Percentiles rank a stretch among this genome's conserved stretches.
Evolutionary conservation across 2,888 invertebrate species (phyloP).

Genomic region (Listrodromus nycthemerus): DNA sequence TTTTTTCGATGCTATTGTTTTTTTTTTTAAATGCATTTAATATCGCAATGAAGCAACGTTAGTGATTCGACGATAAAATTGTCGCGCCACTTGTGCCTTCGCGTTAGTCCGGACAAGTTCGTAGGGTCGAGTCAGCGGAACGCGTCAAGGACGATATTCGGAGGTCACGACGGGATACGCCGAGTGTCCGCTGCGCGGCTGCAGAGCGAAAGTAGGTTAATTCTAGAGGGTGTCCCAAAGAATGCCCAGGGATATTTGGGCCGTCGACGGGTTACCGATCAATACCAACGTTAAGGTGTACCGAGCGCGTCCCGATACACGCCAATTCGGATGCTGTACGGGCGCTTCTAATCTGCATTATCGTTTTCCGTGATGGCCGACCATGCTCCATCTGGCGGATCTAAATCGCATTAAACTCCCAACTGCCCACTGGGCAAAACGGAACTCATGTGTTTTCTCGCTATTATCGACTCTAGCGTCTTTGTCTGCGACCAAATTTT

Average conservation of each 20-base stretch:
- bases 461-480: too few relatives aligned
- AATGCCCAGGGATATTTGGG: slow-evolving; percentile 82
- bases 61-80: slow-evolving; percentile 4
- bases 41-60: neutral
- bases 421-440: too few relatives aligned
- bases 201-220: slow-evolving; percentile 78
- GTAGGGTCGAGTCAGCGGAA: slow-evolving; percentile 42
- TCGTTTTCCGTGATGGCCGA: too few relatives aligned
- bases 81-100: neutral
- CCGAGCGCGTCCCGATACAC: too few relatives aligned
- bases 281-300: slow-evolving; percentile 73
- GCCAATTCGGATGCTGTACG: too few relatives aligned
- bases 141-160: slow-evolving; percentile 61
- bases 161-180: slow-evolving; percentile 53
- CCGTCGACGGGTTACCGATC: slow-evolving; percentile 82
- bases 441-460: too few relatives aligned
- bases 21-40: neutral
- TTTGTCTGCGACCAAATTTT: too few relatives aligned
- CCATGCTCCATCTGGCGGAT: too few relatives aligned
- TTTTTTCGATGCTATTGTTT: neutral
- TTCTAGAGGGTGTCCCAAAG: slow-evolving; percentile 80
- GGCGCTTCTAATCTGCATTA: too few relatives aligned
- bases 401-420: too few relatives aligned
- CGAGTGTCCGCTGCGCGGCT: slow-evolving; percentile 28
- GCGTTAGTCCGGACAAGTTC: slow-evolving; percentile 3